Base-by-base conservation (phyloP, 2,797 vertebrate species). In the Urocyon cinereoargenteus region DNA sequence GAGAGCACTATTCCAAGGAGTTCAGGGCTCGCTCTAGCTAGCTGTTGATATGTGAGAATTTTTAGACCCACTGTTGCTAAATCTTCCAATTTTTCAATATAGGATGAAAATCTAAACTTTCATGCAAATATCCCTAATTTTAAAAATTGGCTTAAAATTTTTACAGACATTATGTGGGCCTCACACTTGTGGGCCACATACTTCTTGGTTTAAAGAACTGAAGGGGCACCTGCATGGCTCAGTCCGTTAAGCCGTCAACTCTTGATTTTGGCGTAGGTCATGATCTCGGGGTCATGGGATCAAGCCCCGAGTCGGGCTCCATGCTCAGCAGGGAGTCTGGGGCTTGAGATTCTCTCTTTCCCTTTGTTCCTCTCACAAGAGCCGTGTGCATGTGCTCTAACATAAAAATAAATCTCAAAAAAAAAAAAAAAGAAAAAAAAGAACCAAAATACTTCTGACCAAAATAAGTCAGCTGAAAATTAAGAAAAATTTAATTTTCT, bases 401-500 rank as follows among this genome's bases (percentile, higher is more conserved):
- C n/a, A 68, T 11, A 68, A 34, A 68, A 28, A 68, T 34, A 68
- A 34, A 68, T 68, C 66, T 68, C 19, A 68, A 45, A 45, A 68
- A 57, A 57, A 53, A 53, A 57, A 68, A 68, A 57, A 57, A 53
- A 53, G 8, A 57, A 57, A 68, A 68, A 68, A 88, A 96, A 94
- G n/a, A 96, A 96, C 28, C 59, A 15, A 96, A 86, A 91, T 34
- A 93, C 79, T 31, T 91, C 62, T 77, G 79, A 88, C 8, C n/a
- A 94, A 86, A 26, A 68, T 79, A 90, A 64, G 22, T n/a, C 16
- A 82, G 51, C 10, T 73, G 19, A 34, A 92, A 93, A 90, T 2
- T 64, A 26, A 28, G 22, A 85, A 96, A 93, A 94, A 92, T 4
- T 77, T 79, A 77, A 57, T 68, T 84, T 96, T 96, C 66, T 96